Base-by-base conservation (phyloP, 2,113 vertebrate species). In the Antigone vipio region DNA sequence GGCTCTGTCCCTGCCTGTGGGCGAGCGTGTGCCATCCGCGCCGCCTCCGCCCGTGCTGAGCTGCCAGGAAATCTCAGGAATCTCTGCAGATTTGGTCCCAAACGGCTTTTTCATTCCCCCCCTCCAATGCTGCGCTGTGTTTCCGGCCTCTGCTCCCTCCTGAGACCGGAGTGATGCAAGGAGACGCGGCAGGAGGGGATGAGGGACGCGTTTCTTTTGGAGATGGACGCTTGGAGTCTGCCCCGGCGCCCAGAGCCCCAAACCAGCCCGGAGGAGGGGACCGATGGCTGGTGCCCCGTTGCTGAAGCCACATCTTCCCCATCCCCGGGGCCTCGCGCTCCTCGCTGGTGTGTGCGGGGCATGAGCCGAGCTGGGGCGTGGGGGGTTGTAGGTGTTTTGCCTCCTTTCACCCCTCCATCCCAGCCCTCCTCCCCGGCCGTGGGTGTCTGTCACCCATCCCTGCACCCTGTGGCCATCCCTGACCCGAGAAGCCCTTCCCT, bases 131-230 rank as follows among this genome's bases (percentile, higher is more conserved):
- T 22, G 47, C 1, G 5, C 72, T 3, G 1, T 2, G 38, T 50
- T 90, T 50, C 24, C 9, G 3, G 22, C 60, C 74, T 44, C 73
- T 5, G 34, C 68, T 59, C 32, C 27, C n/a, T 60, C 49, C n/a
- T 5, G 9, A 69, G 42, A 58, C 63, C 52, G 52, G 19, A 40
- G 74, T 55, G 0, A 2, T 35, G 62, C 38, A 15, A 58, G 32
- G 81, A 7, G 38, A 15, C 0, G 10, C 0, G 7, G 12, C 67
- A 5, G 63, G 27, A 16, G 45, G 32, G 58, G 12, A 23, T 0
- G 1, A 35, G 47, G 79, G 66, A 26, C 22, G 5, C 4, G 4
- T 5, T 40, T 2, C 4, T 11, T 35, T 38, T 1, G 38, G 67
- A 30, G 2, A 10, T 8, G 84, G 47, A 5, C 29, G 35, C 18